phyloP scores from a whole-genome alignment of 2,888 invertebrate genomes.

The Watsonalla binaria region DNA sequence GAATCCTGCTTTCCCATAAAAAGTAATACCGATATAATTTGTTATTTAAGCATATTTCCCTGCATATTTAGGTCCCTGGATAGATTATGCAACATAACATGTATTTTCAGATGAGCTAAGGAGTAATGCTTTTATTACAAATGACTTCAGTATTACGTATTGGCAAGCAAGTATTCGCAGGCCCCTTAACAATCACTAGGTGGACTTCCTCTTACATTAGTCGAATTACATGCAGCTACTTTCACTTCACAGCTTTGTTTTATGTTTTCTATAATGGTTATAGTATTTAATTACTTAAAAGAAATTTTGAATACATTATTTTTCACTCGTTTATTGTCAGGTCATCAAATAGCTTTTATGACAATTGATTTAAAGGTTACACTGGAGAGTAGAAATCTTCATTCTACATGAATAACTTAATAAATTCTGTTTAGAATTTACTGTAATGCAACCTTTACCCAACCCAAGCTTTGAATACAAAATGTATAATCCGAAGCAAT shows the following conservation, averaged over 20 bases:
- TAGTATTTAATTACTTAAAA: slow-evolving; percentile 1
- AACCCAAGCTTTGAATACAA: neutral
- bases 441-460: neutral
- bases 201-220: slow-evolving; percentile 1
- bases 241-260: slow-evolving; percentile 1
- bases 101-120: too few species aligned
- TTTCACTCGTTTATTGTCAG: neutral
- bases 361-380: neutral
- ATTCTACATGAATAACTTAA: too few species aligned
- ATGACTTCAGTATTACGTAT: too few species aligned
- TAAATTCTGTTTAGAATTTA: neutral
- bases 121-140: too few species aligned
- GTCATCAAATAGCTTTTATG: neutral
- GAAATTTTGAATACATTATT: neutral
- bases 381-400: neutral
- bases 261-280: slow-evolving; percentile 1
- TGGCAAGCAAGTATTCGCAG: too few species aligned
- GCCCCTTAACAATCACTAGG: neutral
- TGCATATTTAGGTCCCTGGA: too few species aligned
- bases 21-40: too few species aligned
- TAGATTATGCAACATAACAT: too few species aligned
- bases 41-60: too few species aligned
- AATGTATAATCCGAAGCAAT: neutral
- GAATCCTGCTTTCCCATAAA: too few species aligned
- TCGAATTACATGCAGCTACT: neutral